Conservation (phyloP, 2,797 vertebrate species). For the Novumbra hubbsi region DNA sequence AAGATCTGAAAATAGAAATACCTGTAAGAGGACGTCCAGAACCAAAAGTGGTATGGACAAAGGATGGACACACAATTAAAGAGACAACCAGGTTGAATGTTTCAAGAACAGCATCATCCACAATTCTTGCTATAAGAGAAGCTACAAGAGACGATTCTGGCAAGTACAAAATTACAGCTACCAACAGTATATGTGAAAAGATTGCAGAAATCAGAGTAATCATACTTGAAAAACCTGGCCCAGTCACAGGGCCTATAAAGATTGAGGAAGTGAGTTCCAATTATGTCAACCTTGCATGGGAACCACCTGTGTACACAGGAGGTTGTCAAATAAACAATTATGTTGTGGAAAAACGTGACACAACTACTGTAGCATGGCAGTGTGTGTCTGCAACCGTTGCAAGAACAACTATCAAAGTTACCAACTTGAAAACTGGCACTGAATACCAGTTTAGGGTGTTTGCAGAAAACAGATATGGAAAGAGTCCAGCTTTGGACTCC, state of each 20-base stretch:
- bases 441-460: conserved; percentile 98
- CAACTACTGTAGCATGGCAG: conserved; percentile 91
- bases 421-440: conserved; percentile 88
- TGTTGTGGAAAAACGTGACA: conserved; percentile 96
- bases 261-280: conserved; percentile 95
- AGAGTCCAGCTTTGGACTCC: conserved; percentile 87
- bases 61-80: conserved; percentile 88
- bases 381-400: conserved; percentile 97
- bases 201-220: conserved; percentile 87
- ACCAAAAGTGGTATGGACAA: conserved; percentile 89
- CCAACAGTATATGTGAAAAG: conserved; percentile 82
- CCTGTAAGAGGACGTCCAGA: conserved; percentile 88
- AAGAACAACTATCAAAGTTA: conserved; percentile 94
- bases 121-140: conserved; percentile 89
- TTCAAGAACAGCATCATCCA: conserved; percentile 79
- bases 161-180: conserved; percentile 89
- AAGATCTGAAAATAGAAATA: conserved; percentile 95
- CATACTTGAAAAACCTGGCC: conserved; percentile 94
- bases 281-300: conserved; percentile 89
- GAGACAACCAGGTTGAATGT: conserved; percentile 96
- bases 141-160: conserved; percentile 92
- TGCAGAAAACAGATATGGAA: conserved; percentile 97
- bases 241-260: conserved; percentile 90
- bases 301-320: conserved; percentile 90
- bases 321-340: conserved; percentile 99